These are phyloP conservation scores for Drosophila mojavensis DNA, from an alignment of 1,140 invertebrate species.

Conservation along the genomic window DNA sequence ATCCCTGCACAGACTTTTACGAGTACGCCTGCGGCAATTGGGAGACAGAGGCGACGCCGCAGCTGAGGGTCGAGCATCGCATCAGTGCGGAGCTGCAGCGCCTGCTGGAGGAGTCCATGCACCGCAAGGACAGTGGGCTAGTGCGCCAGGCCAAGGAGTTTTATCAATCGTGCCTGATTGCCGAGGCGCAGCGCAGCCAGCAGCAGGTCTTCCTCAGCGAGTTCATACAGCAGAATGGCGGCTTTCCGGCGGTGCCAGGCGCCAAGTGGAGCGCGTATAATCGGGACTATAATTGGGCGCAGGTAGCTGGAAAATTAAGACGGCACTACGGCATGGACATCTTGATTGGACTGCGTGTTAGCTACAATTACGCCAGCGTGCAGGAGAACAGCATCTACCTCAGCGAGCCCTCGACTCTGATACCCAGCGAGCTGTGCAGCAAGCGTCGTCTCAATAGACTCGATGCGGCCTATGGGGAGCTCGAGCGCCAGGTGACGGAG, in stretches of 20 bases:
- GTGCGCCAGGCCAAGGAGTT: slow-evolving; percentile 90
- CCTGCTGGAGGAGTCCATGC: slow-evolving; percentile 86
- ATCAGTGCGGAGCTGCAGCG: slow-evolving; percentile 88
- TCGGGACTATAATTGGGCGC: slow-evolving; percentile 87
- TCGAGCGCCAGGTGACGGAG: slow-evolving; percentile 51
- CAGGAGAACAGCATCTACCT: slow-evolving; percentile 93
- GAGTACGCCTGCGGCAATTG: slow-evolving; percentile 86
- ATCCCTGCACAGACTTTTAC: slow-evolving; percentile 96
- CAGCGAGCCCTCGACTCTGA: slow-evolving; percentile 85
- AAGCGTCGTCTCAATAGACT: slow-evolving; percentile 26
- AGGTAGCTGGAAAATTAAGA: slow-evolving; percentile 89
- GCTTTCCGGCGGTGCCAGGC: slow-evolving; percentile 72
- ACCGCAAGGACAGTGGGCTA: slow-evolving; percentile 55
- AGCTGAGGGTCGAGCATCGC: slow-evolving; percentile 88
- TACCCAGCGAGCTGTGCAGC: slow-evolving; percentile 62
- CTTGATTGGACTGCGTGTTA: slow-evolving; percentile 91
- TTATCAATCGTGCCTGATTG: slow-evolving; percentile 92
- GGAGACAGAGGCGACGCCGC: slow-evolving; percentile 89
- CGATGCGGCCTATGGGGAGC: slow-evolving; percentile 40
- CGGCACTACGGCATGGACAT: slow-evolving; percentile 91
- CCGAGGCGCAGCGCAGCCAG: slow-evolving; percentile 90
- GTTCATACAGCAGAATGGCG: slow-evolving; percentile 72
- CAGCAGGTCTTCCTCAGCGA: slow-evolving; percentile 92
- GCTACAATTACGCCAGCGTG: slow-evolving; percentile 94
- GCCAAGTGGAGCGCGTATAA: slow-evolving; percentile 66